Percentiles rank a stretch among this genome's conserved stretches.
These are phyloP conservation scores for Epizoanthus illoricatus DNA, from an alignment of 92 coral and sea anemone species.

Conservation along the genomic window DNA sequence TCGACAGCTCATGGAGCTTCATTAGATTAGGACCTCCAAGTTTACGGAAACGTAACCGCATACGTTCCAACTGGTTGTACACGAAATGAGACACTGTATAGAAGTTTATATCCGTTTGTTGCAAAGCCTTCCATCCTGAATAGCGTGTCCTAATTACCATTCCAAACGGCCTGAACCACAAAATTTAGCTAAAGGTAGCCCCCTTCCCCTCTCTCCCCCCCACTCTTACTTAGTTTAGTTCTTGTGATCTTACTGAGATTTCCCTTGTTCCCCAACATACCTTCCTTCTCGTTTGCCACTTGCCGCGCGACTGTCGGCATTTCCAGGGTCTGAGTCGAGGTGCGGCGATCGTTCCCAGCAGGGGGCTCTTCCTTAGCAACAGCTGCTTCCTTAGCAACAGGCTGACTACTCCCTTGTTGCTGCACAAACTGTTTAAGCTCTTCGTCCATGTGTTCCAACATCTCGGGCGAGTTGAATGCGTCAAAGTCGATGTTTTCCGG, in stretches of 20 bases:
- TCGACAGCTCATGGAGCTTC: too few relatives aligned
- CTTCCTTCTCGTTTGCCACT: slow-evolving; percentile 59
- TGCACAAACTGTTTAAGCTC: slow-evolving; percentile 74
- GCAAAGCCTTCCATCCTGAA: too few relatives aligned
- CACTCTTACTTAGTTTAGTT: too few relatives aligned
- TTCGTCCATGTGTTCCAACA: slow-evolving; percentile 84
- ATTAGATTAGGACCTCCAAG: too few relatives aligned
- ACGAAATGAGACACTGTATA: too few relatives aligned
- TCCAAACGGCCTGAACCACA: too few relatives aligned
- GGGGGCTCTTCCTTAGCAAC: slow-evolving; percentile 23
- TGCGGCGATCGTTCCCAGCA: slow-evolving; percentile 16
- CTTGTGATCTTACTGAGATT: not conserved
- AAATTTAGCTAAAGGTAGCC: too few relatives aligned
- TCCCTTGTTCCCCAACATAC: not conserved
- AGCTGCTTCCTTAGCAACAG: slow-evolving; percentile 1
- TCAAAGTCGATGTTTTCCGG: slow-evolving; percentile 81
- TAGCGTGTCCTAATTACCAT: too few relatives aligned
- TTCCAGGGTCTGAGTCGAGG: slow-evolving; percentile 43
- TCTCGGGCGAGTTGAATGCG: slow-evolving; percentile 81
- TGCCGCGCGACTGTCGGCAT: slow-evolving; percentile 58
- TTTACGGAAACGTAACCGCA: too few relatives aligned
- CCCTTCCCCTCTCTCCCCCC: too few relatives aligned
- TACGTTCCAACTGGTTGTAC: too few relatives aligned
- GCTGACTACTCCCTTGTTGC: slow-evolving; percentile 51
- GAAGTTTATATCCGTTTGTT: too few relatives aligned